Evolutionary conservation across 2,888 invertebrate species (phyloP).

Genomic region (Panzeria rudis): DNA sequence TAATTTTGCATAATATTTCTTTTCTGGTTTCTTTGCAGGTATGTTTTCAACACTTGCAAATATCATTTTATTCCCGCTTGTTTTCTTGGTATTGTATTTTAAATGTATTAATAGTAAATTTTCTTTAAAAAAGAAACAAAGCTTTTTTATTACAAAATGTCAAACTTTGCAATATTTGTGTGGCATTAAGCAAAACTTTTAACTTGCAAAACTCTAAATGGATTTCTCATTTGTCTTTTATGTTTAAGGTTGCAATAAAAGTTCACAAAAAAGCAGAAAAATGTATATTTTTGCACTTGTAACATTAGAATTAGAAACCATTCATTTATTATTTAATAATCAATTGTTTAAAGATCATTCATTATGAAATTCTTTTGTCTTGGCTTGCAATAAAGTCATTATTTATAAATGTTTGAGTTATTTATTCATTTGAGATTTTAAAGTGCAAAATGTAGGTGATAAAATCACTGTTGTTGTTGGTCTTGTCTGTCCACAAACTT

Average conservation of each 20-base stretch:
- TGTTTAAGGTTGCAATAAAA: constrained; percentile 44
- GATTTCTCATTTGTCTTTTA: constrained; percentile 15
- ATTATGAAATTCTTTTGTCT: constrained; percentile 66
- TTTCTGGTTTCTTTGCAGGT: constrained; percentile 64
- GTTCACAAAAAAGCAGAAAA: not conserved
- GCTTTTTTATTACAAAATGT: constrained; percentile 61
- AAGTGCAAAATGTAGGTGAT: constrained; percentile 42
- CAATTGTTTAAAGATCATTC: constrained; percentile 62
- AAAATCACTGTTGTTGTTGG: constrained; percentile 2
- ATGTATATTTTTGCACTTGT: constrained; percentile 45
- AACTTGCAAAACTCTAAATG: not conserved
- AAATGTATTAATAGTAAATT: not conserved
- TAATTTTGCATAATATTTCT: constrained; percentile 39
- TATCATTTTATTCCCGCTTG: constrained; percentile 35
- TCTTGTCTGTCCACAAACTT: constrained; percentile 5
- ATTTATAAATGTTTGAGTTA: constrained; percentile 38
- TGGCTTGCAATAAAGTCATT: constrained; percentile 64
- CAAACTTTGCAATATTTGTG: constrained; percentile 51
- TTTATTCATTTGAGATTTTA: constrained; percentile 9
- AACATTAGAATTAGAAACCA: constrained; percentile 58
- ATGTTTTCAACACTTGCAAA: constrained; percentile 45
- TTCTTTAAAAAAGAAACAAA: constrained; percentile 20
- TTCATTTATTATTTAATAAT: constrained; percentile 57
- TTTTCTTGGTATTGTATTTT: constrained; percentile 23
- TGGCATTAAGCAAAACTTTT: constrained; percentile 58